Base-by-base conservation (phyloP, 2,888 invertebrate genomes). In the Euproctis similis region DNA sequence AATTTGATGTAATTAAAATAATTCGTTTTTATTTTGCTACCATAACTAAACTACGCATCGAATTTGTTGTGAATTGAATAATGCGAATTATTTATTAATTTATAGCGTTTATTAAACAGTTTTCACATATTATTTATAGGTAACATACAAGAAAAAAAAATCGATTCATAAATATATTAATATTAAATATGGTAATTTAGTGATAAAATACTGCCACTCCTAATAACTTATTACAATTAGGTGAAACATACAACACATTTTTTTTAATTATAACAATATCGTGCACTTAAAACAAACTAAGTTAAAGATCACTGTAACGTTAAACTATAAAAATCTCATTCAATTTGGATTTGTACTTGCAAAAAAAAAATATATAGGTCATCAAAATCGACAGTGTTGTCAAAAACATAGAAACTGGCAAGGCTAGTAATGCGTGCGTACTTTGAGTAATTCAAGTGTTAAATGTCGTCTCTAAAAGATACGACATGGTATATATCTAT, bases 331-430 rank as follows among this genome's bases (percentile, higher is more conserved):
- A n/a, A 80, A 80, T 78, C 71, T 81, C 81, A 80, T 78, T 82
- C 78, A 77, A 72, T 71, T 81, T 68, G 76, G 78, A 81, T 82
- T 84, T 84, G 82, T 84, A 84, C 82, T 84, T 75, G 80, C 81
- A 78, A 76, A 78, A 76, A 53, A 74, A 73, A 74, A n/a, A n/a
- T n/a, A n/a, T n/a, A 73, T 71, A 71, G 70, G 66, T 73, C 68
- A 63, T 65, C 62, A 74, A 68, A 63, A 70, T 68, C 70, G 78
- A 76, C 77, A 73, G 72, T 78, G 73, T 72, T 68, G 62, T 67
- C 65, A 76, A 73, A n/a, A 80, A 80, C 81, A 82, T 82, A 82
- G 81, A 82, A 71, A 80, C 81, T 73, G 82, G 82, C 82, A 81
- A 80, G 76, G 69, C 78, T 77, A 74, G 76, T 68, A 60, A 59